Evolutionary conservation across 2,113 vertebrate genomes (phyloP), one percentile per base, ranked within the genome.

Genomic region (Brachionichthys hirsutus): DNA sequence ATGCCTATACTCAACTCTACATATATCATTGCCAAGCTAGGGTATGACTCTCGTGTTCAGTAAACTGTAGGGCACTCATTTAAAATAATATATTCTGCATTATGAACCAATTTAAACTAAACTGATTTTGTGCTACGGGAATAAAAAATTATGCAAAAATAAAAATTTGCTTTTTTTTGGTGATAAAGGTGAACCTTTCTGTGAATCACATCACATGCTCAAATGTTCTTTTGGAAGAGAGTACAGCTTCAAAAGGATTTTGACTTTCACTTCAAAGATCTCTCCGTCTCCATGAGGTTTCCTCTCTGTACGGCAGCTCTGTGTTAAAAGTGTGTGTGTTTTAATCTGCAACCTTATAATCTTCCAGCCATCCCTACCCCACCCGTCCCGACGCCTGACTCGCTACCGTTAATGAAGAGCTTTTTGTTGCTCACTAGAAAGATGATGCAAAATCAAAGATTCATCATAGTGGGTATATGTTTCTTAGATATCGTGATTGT

Each of bases 191-290:
- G 9, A 38, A 38, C 12, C 3, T 38, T 38, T 38, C 36, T 38
- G 1, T 38, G 36, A 12, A 38, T 10, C 3, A 38, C 36, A 38
- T 12, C 8, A 30, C 22, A 55, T 45, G 64, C 58, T 47, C 52
- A 63, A 70, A 61, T 68, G 57, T 68, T 10, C 62, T 75, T 57
- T 46, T 80, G 71, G 83, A 85, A 70, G 82, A 75, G 60, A 66
- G 61, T 69, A 50, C 50, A 30, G 72, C 77, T 82, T 90, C 77
- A 88, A 85, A 30, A 88, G 78, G 60, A 59, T 62, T 46, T 30
- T 47, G 52, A 80, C 54, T 73, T 80, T 79, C 63, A 80, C 80
- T 85, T 90, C 85, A 90, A 85, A 87, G 67, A 68, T 74, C 48
- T 62, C 51, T 78, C 77, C 74, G 80, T 85, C 67, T 83, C 62